Conservation (phyloP, 2,113 vertebrate species). For the Picathartes gymnocephalus region DNA sequence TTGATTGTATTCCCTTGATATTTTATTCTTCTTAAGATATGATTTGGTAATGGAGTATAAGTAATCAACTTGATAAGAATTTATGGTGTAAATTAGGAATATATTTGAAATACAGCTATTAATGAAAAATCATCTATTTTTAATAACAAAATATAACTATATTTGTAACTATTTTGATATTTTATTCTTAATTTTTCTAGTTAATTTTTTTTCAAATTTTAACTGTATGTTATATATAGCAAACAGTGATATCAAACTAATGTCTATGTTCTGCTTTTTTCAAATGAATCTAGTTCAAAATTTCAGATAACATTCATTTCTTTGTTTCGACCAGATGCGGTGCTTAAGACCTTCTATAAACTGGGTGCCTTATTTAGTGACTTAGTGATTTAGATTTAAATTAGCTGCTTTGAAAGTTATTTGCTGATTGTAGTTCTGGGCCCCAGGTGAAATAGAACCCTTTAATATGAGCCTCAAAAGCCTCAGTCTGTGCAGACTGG, state of each 20-base stretch:
- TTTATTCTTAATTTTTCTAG: background rate
- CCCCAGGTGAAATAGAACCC: background rate
- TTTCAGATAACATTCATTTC: background rate
- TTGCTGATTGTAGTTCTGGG: background rate
- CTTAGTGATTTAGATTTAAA: background rate
- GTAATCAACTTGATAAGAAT: background rate
- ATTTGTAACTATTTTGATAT: background rate
- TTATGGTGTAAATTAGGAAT: background rate
- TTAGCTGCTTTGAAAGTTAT: background rate
- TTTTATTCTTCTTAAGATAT: background rate
- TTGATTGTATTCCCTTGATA: background rate
- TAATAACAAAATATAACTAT: background rate
- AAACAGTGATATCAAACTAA: background rate
- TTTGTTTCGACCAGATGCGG: background rate
- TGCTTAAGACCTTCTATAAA: background rate
- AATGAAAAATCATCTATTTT: background rate
- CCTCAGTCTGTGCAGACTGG: background rate
- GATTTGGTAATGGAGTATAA: background rate
- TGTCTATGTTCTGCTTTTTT: background rate
- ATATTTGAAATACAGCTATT: background rate
- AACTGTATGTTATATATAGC: background rate
- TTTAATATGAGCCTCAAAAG: background rate
- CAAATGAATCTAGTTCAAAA: background rate
- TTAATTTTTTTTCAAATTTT: background rate
- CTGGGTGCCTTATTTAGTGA: background rate